Evolutionary conservation across 37 sponge, comb jelly and placozoan genomes (phyloP).

Genomic region (Spongia lamella): DNA sequence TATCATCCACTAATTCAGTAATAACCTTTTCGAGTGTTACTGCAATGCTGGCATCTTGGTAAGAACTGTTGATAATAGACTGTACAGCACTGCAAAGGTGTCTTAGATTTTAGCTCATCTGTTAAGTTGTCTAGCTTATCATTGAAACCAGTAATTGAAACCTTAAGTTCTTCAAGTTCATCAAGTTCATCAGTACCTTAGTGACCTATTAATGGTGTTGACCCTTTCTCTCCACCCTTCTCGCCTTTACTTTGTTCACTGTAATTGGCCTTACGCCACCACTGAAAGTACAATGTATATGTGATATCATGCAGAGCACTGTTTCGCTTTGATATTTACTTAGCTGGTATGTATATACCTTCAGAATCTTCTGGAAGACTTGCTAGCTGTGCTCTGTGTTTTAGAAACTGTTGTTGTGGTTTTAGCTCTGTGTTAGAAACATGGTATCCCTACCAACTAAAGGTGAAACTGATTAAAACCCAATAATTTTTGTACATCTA

Average conservation of each 20-base stretch:
- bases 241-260: neutral
- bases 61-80: too few species aligned
- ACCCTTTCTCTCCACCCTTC: too few species aligned
- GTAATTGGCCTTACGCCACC: neutral
- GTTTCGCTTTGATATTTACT: neutral
- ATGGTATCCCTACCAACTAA: neutral
- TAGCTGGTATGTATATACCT: neutral
- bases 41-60: too few species aligned
- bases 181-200: too few species aligned
- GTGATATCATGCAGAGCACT: neutral
- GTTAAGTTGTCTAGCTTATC: too few species aligned
- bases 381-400: neutral
- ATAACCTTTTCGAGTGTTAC: too few species aligned
- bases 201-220: too few species aligned
- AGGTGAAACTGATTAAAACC: neutral
- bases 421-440: constrained; percentile 5
- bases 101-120: too few species aligned
- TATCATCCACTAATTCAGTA: too few species aligned
- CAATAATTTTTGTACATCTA: constrained; percentile 14
- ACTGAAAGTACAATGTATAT: constrained; percentile 6
- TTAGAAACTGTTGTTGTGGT: neutral
- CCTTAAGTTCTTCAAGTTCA: too few species aligned
- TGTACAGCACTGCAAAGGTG: too few species aligned
- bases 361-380: neutral
- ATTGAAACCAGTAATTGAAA: too few species aligned